phyloP scores from a whole-genome alignment of 1,140 invertebrate species.

The Danaus plexippus region DNA sequence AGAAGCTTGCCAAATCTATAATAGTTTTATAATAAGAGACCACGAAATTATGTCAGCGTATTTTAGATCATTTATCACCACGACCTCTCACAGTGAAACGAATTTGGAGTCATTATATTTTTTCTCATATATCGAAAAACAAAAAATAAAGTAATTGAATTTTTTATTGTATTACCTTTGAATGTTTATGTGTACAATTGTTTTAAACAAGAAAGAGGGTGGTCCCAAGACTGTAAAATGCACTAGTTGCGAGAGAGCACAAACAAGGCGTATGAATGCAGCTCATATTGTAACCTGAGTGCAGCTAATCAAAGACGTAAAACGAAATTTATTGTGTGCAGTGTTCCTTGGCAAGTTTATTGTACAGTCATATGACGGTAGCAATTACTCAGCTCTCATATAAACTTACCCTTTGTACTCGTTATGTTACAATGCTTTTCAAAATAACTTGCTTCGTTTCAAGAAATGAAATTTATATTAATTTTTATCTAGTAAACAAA shows the following conservation, averaged over 20 bases:
- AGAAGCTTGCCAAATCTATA: conserved; percentile 67
- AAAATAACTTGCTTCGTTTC: too few relatives aligned
- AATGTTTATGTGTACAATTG: not conserved
- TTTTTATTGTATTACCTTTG: not conserved
- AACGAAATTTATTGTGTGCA: conserved; percentile 65
- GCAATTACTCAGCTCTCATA: conserved; percentile 62
- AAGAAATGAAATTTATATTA: too few relatives aligned
- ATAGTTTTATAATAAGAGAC: conserved; percentile 57
- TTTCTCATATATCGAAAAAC: conserved; percentile 6
- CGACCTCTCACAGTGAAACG: conserved; percentile 48
- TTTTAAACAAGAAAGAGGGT: conserved; percentile 18
- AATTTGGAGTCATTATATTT: conserved; percentile 36
- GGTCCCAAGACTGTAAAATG: conserved; percentile 38
- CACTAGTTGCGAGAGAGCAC: conserved; percentile 32
- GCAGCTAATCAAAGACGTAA: conserved; percentile 64
- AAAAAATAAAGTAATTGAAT: not conserved
- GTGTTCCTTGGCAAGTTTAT: conserved; percentile 61
- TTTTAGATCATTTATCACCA: conserved; percentile 60
- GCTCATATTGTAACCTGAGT: conserved; percentile 53
- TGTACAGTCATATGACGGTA: conserved; percentile 55
- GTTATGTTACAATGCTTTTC: conserved; percentile 1
- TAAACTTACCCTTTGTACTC: conserved; percentile 27
- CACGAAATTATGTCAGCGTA: conserved; percentile 38
- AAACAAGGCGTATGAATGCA: conserved; percentile 46
- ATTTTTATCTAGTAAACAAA: too few relatives aligned